Conservation (phyloP, 2,113 vertebrate species). For the Galbula dea region DNA sequence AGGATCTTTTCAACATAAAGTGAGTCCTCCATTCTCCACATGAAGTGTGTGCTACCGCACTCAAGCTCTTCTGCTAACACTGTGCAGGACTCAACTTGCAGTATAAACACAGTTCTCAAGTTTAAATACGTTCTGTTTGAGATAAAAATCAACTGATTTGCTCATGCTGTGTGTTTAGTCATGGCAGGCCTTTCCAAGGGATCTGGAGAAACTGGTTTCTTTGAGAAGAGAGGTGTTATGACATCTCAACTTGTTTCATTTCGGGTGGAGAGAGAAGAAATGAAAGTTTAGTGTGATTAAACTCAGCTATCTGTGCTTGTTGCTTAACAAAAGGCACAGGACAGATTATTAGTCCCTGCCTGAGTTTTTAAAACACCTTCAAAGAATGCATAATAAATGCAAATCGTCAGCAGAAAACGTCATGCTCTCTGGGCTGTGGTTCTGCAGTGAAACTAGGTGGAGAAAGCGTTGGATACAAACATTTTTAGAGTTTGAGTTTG, state of each 20-base stretch:
- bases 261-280: background rate
- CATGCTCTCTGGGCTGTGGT: background rate
- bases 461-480: background rate
- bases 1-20: background rate
- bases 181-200: constrained; percentile 43
- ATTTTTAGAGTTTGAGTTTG: background rate
- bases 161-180: constrained; percentile 62
- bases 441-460: background rate
- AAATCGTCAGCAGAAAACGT: constrained; percentile 27
- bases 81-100: constrained; percentile 47
- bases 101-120: constrained; percentile 51
- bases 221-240: background rate
- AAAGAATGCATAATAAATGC: constrained; percentile 44
- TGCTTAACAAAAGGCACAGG: constrained; percentile 41
- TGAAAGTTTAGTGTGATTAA: background rate
- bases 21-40: background rate
- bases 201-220: constrained; percentile 24
- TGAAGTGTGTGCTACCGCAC: background rate
- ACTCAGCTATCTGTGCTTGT: background rate
- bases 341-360: constrained; percentile 22
- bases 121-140: constrained; percentile 64
- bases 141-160: constrained; percentile 55
- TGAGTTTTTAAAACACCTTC: background rate
- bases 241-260: background rate
- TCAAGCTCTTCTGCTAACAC: constrained; percentile 46